phyloP scores from a whole-genome alignment of 2,888 invertebrate genomes.

The Hyposoter dolosus region DNA sequence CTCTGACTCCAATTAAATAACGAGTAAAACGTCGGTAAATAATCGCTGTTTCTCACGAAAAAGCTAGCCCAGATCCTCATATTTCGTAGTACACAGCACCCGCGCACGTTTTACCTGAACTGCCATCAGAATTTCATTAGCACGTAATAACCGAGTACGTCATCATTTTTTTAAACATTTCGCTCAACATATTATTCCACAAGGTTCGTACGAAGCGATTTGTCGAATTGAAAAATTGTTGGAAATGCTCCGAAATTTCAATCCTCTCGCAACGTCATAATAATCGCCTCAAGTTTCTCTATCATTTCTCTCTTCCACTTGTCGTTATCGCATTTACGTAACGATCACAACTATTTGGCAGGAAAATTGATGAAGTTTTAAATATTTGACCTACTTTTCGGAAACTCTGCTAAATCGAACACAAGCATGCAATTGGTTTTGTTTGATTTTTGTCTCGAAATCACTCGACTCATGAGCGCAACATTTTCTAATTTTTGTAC shows the following conservation, averaged over 20 bases:
- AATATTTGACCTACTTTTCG: too few relatives aligned
- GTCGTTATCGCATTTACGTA: too few relatives aligned
- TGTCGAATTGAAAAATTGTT: too few relatives aligned
- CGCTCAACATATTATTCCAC: background rate
- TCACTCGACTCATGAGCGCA: background rate
- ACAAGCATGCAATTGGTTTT: too few relatives aligned
- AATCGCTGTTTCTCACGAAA: conserved; percentile 8
- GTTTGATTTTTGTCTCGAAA: background rate
- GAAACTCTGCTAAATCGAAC: too few relatives aligned
- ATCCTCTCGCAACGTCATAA: too few relatives aligned
- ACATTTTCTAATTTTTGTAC: background rate
- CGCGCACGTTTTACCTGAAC: background rate
- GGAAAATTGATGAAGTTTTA: too few relatives aligned
- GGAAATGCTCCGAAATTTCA: too few relatives aligned
- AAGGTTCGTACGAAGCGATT: background rate
- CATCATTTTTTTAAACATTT: background rate
- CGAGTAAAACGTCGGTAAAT: conserved; percentile 28
- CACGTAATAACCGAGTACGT: background rate
- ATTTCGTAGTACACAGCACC: background rate
- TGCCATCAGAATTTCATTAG: conserved; percentile 6
- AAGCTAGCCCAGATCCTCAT: background rate
- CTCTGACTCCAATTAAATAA: background rate
- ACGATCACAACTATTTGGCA: too few relatives aligned
- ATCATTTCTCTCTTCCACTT: too few relatives aligned
- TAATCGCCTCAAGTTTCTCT: too few relatives aligned